A percentile compares a stretch with the other conserved stretches of the same genome.
Conservation (phyloP, 2,797 vertebrate genomes). For the Cheirogaleus major region DNA sequence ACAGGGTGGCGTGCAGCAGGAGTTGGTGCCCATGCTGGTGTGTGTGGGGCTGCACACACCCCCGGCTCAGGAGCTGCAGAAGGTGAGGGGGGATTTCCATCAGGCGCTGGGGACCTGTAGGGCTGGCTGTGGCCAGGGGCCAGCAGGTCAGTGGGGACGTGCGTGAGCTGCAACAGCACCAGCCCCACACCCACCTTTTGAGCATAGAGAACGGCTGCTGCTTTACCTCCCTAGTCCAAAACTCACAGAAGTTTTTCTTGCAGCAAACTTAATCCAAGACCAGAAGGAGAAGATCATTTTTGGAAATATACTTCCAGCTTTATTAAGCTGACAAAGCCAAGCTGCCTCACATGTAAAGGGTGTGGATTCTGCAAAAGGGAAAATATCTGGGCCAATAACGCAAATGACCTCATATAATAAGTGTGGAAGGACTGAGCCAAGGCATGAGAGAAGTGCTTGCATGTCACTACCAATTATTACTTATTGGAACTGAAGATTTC, state of each 20-base stretch:
- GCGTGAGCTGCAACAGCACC: fast-evolving
- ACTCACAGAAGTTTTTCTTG: not conserved
- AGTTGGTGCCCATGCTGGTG: not conserved
- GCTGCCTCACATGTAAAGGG: not conserved
- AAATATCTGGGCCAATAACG: not conserved
- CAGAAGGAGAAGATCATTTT: not conserved
- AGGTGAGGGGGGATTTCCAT: not conserved
- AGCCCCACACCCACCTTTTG: not conserved
- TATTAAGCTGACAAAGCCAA: not conserved
- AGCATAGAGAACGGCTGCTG: not conserved
- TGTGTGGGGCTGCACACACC: fast-evolving
- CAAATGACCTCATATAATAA: not conserved
- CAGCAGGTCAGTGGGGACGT: fast-evolving
- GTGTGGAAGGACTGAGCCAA: not conserved
- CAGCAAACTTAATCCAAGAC: not conserved
- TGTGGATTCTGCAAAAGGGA: not conserved
- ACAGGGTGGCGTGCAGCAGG: not conserved
- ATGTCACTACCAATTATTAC: not conserved
- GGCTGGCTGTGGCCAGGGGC: too few species aligned
- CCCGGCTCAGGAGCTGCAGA: not conserved
- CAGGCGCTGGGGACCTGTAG: not conserved
- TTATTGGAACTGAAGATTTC: not conserved
- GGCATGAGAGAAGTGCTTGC: too few species aligned
- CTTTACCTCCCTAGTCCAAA: not conserved
- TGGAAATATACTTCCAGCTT: not conserved